These are phyloP conservation scores for Oncopodura yosiiana DNA, from an alignment of 1,140 invertebrate species.

Conservation along the genomic window DNA sequence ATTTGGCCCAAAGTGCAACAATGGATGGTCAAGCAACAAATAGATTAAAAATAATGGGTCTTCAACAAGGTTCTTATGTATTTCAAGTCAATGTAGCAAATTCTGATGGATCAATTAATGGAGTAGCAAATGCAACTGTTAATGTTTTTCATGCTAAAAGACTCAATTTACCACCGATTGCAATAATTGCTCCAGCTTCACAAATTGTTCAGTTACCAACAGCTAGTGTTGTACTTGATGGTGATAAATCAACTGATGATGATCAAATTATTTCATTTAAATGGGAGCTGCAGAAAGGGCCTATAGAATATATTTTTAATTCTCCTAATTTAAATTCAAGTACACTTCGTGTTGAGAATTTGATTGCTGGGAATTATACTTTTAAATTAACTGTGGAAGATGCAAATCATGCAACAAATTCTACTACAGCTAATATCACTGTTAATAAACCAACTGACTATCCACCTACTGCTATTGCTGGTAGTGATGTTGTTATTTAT, in stretches of 20 bases:
- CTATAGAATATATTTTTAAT: slow-evolving; percentile 56
- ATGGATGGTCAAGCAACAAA: slow-evolving; percentile 78
- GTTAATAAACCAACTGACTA: slow-evolving; percentile 87
- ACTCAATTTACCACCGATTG: slow-evolving; percentile 72
- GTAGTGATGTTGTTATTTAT: slow-evolving; percentile 72
- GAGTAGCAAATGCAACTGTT: slow-evolving; percentile 78
- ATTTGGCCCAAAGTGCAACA: slow-evolving; percentile 61
- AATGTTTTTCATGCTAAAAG: slow-evolving; percentile 78
- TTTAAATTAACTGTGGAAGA: slow-evolving; percentile 56
- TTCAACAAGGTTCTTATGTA: slow-evolving; percentile 74
- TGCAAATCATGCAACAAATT: slow-evolving; percentile 53
- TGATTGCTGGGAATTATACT: slow-evolving; percentile 79
- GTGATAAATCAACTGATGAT: slow-evolving; percentile 65
- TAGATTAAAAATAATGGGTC: slow-evolving; percentile 61
- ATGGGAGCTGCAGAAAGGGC: slow-evolving; percentile 82
- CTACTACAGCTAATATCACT: slow-evolving; percentile 75
- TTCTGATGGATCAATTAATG: slow-evolving; percentile 51
- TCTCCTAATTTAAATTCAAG: slow-evolving; percentile 61
- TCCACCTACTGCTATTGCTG: slow-evolving; percentile 88
- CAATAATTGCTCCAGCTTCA: slow-evolving; percentile 69
- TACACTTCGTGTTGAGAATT: slow-evolving; percentile 72
- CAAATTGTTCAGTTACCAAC: slow-evolving; percentile 83
- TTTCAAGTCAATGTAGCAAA: slow-evolving; percentile 77
- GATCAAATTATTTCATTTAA: slow-evolving; percentile 74
- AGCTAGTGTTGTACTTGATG: slow-evolving; percentile 78